Evolutionary conservation across 2,797 vertebrate species (phyloP).

Genomic region (Xenentodon cancila): DNA sequence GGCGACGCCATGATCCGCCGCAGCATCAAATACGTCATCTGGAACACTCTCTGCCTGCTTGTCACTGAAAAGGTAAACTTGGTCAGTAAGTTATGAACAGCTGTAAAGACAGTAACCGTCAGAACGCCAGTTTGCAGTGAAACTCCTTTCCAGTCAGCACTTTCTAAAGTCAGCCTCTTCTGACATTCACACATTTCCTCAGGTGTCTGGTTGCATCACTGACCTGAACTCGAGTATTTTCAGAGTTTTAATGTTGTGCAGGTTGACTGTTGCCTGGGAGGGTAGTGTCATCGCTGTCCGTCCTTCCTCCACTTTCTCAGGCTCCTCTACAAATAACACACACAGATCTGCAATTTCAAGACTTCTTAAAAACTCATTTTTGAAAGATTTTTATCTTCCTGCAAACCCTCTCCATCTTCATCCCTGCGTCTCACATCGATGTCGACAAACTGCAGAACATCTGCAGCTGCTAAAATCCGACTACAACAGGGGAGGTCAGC

Average conservation of each 20-base stretch:
- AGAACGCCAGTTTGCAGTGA: not conserved
- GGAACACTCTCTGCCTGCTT: constrained; percentile 86
- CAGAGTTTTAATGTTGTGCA: constrained; percentile 85
- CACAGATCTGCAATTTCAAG: not conserved
- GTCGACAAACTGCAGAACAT: too few relatives aligned
- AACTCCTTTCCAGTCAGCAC: not conserved
- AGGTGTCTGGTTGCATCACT: too few relatives aligned
- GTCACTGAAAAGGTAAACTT: constrained; percentile 76
- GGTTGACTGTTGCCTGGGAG: constrained; percentile 86
- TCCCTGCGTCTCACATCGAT: too few relatives aligned
- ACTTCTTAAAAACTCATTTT: not conserved
- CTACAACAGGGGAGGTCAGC: too few relatives aligned
- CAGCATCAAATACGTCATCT: constrained; percentile 86
- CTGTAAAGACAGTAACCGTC: not conserved
- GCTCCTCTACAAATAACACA: constrained; percentile 76
- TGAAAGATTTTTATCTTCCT: too few relatives aligned
- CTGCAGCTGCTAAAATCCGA: too few relatives aligned
- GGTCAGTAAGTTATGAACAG: too few relatives aligned
- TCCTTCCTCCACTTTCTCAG: constrained; percentile 54
- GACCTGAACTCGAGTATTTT: constrained; percentile 91
- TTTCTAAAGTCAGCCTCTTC: too few relatives aligned
- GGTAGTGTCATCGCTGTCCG: constrained; percentile 92
- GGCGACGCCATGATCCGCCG: constrained; percentile 71
- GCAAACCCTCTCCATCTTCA: too few relatives aligned
- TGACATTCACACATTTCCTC: too few relatives aligned